Conservation (phyloP, 2,113 vertebrate species). For the Calidris pugnax region DNA sequence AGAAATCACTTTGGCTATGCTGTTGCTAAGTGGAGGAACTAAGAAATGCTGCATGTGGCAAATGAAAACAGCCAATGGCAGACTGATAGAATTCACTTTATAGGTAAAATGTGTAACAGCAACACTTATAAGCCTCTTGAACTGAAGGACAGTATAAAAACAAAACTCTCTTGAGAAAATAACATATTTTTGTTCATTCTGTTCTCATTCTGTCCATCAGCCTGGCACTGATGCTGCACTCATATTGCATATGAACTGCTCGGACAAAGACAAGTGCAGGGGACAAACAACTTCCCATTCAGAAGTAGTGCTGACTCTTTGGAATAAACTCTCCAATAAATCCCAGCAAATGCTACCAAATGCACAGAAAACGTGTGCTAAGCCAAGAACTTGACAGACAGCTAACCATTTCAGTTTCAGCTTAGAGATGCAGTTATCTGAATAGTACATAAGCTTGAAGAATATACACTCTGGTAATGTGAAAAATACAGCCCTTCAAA, state of each 20-base stretch:
- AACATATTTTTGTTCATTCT: slow-evolving; percentile 27
- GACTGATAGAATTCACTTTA: slow-evolving; percentile 25
- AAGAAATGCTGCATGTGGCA: background rate
- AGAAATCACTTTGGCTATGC: background rate
- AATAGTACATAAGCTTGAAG: slow-evolving; percentile 32
- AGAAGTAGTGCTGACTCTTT: slow-evolving; percentile 20
- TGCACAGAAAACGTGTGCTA: slow-evolving; percentile 36
- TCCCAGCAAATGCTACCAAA: slow-evolving; percentile 27
- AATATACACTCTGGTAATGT: background rate
- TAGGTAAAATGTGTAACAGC: slow-evolving; percentile 3
- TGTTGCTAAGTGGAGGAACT: background rate
- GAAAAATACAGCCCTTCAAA: slow-evolving; percentile 11
- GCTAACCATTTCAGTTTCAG: slow-evolving; percentile 2
- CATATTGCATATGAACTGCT: background rate
- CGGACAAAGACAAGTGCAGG: background rate
- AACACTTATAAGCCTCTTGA: slow-evolving; percentile 24
- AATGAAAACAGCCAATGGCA: slow-evolving; percentile 38
- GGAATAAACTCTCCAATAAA: slow-evolving; percentile 53
- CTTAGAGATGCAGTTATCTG: slow-evolving; percentile 31
- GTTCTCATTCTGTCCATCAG: slow-evolving; percentile 33
- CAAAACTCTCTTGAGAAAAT: background rate
- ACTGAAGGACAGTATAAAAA: background rate
- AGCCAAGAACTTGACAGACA: slow-evolving; percentile 30
- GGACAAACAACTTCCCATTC: slow-evolving; percentile 6
- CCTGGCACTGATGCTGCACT: background rate